Evolutionary conservation across 2,113 vertebrate species (phyloP).

Genomic region (Spilogale gracilis): DNA sequence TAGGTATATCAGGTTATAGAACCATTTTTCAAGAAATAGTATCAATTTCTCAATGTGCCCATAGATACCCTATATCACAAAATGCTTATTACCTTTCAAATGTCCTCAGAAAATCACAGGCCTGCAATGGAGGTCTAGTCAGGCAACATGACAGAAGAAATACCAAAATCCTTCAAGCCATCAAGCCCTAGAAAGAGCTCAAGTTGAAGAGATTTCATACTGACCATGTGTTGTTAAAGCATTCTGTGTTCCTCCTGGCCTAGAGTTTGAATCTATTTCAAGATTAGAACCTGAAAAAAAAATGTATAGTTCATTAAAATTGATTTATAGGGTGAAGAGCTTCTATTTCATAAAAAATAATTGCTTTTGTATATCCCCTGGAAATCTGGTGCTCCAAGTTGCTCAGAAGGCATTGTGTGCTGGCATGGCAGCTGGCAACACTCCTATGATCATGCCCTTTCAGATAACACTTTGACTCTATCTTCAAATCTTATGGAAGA

Average conservation of each 20-base stretch:
- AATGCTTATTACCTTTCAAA: background rate
- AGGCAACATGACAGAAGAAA: background rate
- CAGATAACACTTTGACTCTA: slow-evolving; percentile 20
- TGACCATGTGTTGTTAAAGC: background rate
- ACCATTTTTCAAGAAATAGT: background rate
- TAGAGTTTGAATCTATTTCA: background rate
- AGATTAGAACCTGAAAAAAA: slow-evolving; percentile 14
- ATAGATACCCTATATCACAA: background rate
- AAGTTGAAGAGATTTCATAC: background rate
- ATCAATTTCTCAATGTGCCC: background rate
- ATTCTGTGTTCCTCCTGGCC: background rate
- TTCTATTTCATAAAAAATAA: background rate
- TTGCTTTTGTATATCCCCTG: background rate
- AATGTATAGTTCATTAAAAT: slow-evolving; percentile 37
- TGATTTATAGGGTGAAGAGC: background rate
- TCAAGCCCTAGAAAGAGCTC: background rate
- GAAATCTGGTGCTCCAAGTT: background rate
- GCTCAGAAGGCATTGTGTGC: background rate
- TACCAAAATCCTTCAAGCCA: background rate
- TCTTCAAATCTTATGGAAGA: background rate
- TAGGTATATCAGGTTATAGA: background rate
- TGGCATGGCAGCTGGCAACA: background rate
- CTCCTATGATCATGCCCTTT: background rate
- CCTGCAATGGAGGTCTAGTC: background rate
- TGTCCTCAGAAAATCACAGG: background rate